Conservation (phyloP, 2,888 invertebrate genomes). For the Neuroscelio doddi region DNA sequence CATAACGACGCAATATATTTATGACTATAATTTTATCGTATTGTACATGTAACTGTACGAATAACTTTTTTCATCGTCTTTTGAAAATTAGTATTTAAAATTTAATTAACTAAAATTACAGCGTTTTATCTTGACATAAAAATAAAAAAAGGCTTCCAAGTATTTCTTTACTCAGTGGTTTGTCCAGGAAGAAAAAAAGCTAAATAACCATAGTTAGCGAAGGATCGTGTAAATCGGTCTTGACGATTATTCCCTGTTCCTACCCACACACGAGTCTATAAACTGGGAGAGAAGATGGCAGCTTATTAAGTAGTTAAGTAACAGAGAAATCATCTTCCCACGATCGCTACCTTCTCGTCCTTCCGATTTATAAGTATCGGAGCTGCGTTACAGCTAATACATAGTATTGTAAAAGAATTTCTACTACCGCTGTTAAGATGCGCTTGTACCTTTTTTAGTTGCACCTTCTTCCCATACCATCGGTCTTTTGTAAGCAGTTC, state of each 20-base stretch:
- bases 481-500: slow-evolving; percentile 30
- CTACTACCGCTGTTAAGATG: slow-evolving; percentile 23
- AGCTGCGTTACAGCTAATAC: slow-evolving; percentile 35
- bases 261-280: slow-evolving; percentile 15
- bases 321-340: slow-evolving; percentile 52
- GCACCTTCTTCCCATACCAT: slow-evolving; percentile 24
- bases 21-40: too few relatives aligned
- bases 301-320: slow-evolving; percentile 50
- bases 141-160: neutral
- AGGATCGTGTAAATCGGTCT: slow-evolving; percentile 27
- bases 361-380: slow-evolving; percentile 38
- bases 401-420: slow-evolving; percentile 31
- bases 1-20: too few relatives aligned
- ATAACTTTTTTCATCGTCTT: too few relatives aligned
- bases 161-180: slow-evolving; percentile 7
- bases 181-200: slow-evolving; percentile 5
- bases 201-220: slow-evolving; percentile 11
- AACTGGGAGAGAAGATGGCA: slow-evolving; percentile 14
- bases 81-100: too few relatives aligned
- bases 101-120: too few relatives aligned
- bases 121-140: neutral
- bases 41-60: too few relatives aligned
- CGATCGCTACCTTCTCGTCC: slow-evolving; percentile 41
- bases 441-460: slow-evolving; percentile 20
- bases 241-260: slow-evolving; percentile 13